Evolutionary conservation across 2,113 vertebrate species (phyloP), one percentile per base, ranked within the genome.

Genomic region (Prietella phreatophila): DNA sequence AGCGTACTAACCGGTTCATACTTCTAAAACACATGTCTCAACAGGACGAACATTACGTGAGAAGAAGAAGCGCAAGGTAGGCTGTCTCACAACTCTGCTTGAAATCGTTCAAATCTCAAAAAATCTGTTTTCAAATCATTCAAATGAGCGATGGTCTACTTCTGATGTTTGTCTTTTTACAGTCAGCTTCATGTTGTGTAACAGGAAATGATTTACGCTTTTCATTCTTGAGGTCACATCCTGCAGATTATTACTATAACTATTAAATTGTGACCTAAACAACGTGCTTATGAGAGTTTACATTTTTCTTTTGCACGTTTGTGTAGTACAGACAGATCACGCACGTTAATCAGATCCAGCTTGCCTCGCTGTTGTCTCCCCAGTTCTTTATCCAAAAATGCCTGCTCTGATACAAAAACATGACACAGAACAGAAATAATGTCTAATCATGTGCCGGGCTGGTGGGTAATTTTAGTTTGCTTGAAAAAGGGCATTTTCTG

Each of bases 61-160:
- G 93, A 87, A 94, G 93, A 89, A 91, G 89, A 53, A 96, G 94
- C 55, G 94, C 92, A 91, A 92, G 94, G 95, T 96, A 94, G 93
- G 94, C 3, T 36, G 20, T 13, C 5, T 76, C n/a, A n/a, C 8
- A 39, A 42, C 6, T 39, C 25, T 63, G 50, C 56, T 11, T 13
- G 11, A 53, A 13, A 53, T 10, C 50, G n/a, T n/a, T 10, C 1
- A 50, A 11, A 50, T 50, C 10, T 50, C 50, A 50, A 39, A 53
- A 3, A n/a, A 61, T 76, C 42, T 87, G 67, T 85, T 14, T 71
- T 14, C n/a, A 42, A 42, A 15, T 69, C 2, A 27, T 2, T 53
- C 6, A 14, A 22, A 33, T 42, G 22, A 50, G 9, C 15, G 0
- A 53, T 30, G 60, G 4, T 13, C 53, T 79, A 20, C 36, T 15